phyloP scores from a whole-genome alignment of 2,888 invertebrate genomes.

The Unio pictorum region DNA sequence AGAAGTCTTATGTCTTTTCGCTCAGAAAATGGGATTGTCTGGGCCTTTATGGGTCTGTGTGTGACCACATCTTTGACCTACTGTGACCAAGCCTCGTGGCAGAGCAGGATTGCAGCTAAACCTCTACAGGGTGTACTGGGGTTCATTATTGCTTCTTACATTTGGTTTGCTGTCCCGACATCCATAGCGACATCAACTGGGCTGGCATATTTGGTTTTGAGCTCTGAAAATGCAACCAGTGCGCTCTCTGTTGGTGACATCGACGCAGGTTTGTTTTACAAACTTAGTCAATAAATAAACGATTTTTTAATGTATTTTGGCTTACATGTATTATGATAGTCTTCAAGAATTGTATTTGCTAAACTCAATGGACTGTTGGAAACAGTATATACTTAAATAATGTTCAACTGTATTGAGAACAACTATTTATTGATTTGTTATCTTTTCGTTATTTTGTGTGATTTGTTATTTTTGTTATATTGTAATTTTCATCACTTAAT shows the following conservation, averaged over 20 bases:
- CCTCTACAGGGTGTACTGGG: constrained; percentile 63
- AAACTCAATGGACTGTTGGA: too few relatives aligned
- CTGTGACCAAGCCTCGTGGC: constrained; percentile 67
- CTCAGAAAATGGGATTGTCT: constrained; percentile 51
- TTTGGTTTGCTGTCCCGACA: constrained; percentile 67
- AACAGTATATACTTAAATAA: too few relatives aligned
- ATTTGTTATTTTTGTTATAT: too few relatives aligned
- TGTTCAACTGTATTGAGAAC: too few relatives aligned
- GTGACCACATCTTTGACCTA: constrained; percentile 53
- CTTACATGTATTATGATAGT: too few relatives aligned
- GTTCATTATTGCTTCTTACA: constrained; percentile 62
- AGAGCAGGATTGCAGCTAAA: constrained; percentile 66
- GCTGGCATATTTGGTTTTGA: constrained; percentile 57
- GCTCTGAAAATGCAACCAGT: constrained; percentile 30
- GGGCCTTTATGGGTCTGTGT: constrained; percentile 53
- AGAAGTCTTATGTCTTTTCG: constrained; percentile 55
- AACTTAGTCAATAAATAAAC: too few relatives aligned
- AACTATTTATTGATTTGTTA: too few relatives aligned
- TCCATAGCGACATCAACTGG: constrained; percentile 63
- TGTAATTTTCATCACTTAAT: too few relatives aligned
- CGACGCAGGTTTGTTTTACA: constrained; percentile 42
- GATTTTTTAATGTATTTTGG: too few relatives aligned
- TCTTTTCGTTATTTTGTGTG: too few relatives aligned
- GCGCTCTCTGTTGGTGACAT: constrained; percentile 38
- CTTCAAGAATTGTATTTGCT: too few relatives aligned